Percentiles rank a stretch among this genome's conserved stretches.
Conservation (phyloP, 2,888 invertebrate species). For the Neoascia interrupta region DNA sequence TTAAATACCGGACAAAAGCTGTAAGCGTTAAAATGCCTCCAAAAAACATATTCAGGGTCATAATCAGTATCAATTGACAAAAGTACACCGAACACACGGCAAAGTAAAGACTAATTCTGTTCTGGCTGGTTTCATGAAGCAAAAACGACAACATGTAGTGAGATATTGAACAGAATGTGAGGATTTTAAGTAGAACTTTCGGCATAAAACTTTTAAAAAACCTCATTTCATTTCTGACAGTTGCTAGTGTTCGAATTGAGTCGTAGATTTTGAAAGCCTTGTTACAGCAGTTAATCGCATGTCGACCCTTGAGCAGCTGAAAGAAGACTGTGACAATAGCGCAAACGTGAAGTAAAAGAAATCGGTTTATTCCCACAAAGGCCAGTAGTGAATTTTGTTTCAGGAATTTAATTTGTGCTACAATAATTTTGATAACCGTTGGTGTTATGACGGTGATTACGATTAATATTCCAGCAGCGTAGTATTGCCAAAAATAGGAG, state of each 20-base stretch:
- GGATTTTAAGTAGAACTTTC: slow-evolving; percentile 24
- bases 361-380: slow-evolving; percentile 74
- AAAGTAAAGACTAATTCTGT: slow-evolving; percentile 43
- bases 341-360: slow-evolving; percentile 69
- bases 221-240: not conserved
- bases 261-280: slow-evolving; percentile 63
- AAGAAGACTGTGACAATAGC: slow-evolving; percentile 71
- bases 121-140: slow-evolving; percentile 54
- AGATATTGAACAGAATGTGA: slow-evolving; percentile 49
- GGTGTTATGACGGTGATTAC: slow-evolving; percentile 48
- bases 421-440: slow-evolving; percentile 68
- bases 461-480: slow-evolving; percentile 66
- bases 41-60: slow-evolving; percentile 72
- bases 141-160: slow-evolving; percentile 63
- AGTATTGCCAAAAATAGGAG: slow-evolving; percentile 60
- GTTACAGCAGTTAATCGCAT: slow-evolving; percentile 72
- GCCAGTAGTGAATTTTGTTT: slow-evolving; percentile 71
- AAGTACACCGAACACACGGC: slow-evolving; percentile 70
- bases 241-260: slow-evolving; percentile 5
- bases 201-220: slow-evolving; percentile 9
- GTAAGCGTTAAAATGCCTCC: slow-evolving; percentile 71
- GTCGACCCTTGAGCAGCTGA: slow-evolving; percentile 70
- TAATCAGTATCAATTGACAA: slow-evolving; percentile 72
- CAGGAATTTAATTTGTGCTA: slow-evolving; percentile 71
- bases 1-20: slow-evolving; percentile 72